Percentiles rank a stretch among this genome's conserved stretches.
These are phyloP conservation scores for Grammomys dolichurus DNA, from an alignment of 2,113 vertebrate genomes.

Conservation along the genomic window DNA sequence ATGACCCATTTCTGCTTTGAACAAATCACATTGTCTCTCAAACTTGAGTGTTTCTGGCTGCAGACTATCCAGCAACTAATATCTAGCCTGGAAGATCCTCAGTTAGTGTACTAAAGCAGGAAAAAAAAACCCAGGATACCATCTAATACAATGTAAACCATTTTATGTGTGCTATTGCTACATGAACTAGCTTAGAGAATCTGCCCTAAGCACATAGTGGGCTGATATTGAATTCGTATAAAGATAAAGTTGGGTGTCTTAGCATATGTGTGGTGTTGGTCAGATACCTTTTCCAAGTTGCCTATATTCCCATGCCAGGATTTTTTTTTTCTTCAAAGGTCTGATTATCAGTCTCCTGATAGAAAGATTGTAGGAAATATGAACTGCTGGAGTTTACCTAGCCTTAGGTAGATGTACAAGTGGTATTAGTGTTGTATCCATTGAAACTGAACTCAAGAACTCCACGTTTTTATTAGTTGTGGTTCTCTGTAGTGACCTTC, in stretches of 20 bases:
- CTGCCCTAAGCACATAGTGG: background rate
- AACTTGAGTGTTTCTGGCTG: background rate
- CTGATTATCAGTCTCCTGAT: background rate
- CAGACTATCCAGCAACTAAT: background rate
- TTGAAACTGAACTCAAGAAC: background rate
- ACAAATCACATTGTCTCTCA: background rate
- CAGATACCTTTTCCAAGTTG: background rate
- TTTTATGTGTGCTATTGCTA: background rate
- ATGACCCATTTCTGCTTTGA: constrained; percentile 30
- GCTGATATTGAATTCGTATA: background rate
- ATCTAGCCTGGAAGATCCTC: background rate
- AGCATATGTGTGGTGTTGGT: background rate
- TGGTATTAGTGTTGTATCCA: background rate
- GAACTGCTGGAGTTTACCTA: background rate
- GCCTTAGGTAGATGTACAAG: no score
- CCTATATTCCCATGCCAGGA: background rate
- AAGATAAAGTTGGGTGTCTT: background rate
- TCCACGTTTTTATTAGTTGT: background rate
- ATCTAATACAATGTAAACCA: background rate
- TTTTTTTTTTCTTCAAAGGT: background rate
- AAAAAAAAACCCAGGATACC: background rate
- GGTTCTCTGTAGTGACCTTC: background rate
- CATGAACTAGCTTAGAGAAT: background rate
- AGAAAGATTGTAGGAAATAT: background rate
- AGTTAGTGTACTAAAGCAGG: background rate